These are phyloP conservation scores for Sebastes miniatus DNA, from an alignment of 2,797 vertebrate genomes.

Conservation along the genomic window DNA sequence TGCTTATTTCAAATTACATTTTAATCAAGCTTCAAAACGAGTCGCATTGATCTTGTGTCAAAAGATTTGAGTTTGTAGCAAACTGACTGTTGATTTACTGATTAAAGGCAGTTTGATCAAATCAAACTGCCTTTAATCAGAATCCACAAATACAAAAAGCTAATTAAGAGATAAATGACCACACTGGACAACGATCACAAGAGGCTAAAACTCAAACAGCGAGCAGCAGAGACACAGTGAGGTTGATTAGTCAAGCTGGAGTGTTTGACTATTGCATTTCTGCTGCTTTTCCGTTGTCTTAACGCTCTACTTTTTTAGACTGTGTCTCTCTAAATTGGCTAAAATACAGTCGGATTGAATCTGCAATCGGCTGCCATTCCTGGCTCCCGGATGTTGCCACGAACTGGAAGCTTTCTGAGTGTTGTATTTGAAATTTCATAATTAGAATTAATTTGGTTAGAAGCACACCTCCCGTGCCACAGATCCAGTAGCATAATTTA, in stretches of 20 bases:
- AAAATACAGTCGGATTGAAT: constrained; percentile 28
- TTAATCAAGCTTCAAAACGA: constrained; percentile 6
- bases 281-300: constrained; percentile 11
- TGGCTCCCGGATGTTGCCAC: constrained; percentile 2
- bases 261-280: neutral
- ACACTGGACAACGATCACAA: constrained; percentile 6
- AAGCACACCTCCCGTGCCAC: neutral
- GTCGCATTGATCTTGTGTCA: neutral
- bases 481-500: neutral
- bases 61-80: neutral
- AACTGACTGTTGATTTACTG: neutral
- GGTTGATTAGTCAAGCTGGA: constrained; percentile 9
- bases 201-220: constrained; percentile 9
- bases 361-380: neutral
- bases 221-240: constrained; percentile 2
- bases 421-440: neutral
- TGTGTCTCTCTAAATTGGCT: constrained; percentile 16
- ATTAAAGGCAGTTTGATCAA: neutral
- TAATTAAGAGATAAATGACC: constrained; percentile 27
- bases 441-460: neutral
- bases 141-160: neutral
- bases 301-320: neutral
- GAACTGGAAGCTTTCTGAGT: constrained; percentile 10
- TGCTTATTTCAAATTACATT: neutral
- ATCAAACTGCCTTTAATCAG: constrained; percentile 12